Conservation (phyloP, 2,797 vertebrate species). For the Tragopan temminckii region DNA sequence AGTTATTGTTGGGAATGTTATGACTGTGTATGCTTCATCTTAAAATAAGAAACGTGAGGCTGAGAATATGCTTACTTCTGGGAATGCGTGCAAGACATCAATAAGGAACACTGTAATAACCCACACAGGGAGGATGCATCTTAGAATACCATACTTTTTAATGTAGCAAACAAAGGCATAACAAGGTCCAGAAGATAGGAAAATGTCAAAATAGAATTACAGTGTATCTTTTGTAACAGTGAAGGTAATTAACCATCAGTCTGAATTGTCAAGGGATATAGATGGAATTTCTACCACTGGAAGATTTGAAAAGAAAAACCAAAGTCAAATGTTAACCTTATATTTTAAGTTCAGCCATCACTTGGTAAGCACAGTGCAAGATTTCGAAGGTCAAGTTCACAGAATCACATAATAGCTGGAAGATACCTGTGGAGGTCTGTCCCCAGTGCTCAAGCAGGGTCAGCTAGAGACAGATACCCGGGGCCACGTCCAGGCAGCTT, state of each 20-base stretch:
- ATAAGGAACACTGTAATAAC: background rate
- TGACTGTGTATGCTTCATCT: background rate
- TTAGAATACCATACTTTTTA: background rate
- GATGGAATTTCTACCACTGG: background rate
- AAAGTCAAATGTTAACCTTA: background rate
- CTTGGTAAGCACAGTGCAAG: background rate
- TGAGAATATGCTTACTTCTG: background rate
- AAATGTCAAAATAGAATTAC: background rate
- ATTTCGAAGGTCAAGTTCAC: background rate
- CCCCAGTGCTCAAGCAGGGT: background rate
- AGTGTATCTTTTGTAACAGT: background rate
- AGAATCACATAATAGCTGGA: background rate
- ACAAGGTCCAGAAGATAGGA: background rate
- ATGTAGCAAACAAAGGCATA: background rate
- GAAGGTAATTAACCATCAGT: background rate
- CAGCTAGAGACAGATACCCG: background rate
- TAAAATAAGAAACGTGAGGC: background rate
- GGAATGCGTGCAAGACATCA: background rate
- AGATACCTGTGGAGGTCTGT: background rate
- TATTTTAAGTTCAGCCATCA: background rate
- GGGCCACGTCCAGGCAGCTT: background rate
- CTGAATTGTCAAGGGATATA: background rate
- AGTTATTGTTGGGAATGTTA: background rate
- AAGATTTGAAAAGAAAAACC: background rate
- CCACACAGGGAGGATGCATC: background rate